These are phyloP conservation scores for Clarias fuscus DNA, from an alignment of 2,797 vertebrate species.

Conservation along the genomic window DNA sequence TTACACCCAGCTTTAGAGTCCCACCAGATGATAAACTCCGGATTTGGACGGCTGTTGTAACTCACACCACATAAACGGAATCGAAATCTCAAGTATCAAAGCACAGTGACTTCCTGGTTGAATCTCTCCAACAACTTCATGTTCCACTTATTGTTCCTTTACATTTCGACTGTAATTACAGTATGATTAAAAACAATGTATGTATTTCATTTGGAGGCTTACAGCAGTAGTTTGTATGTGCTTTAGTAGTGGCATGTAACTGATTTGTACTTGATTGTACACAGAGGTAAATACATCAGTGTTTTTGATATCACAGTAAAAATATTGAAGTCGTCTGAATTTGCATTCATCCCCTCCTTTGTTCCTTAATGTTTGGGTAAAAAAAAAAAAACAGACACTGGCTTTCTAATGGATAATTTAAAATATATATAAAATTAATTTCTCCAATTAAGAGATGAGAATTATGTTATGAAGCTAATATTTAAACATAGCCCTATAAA, in stretches of 20 bases:
- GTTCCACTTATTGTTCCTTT: not conserved
- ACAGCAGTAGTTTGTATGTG: not conserved
- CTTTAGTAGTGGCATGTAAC: too few species aligned
- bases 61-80: not conserved
- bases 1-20: conserved; percentile 50
- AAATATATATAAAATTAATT: not conserved
- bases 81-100: not conserved
- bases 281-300: not conserved
- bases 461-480: not conserved
- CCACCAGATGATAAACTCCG: not conserved
- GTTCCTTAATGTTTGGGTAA: not conserved
- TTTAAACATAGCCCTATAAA: not conserved
- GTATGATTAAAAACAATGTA: not conserved
- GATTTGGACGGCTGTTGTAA: not conserved
- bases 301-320: not conserved
- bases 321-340: not conserved
- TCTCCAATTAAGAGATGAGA: not conserved
- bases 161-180: not conserved
- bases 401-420: not conserved
- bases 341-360: not conserved
- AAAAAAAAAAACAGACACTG: not conserved
- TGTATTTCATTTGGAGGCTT: not conserved
- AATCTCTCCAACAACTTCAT: not conserved
- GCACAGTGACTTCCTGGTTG: too few species aligned
- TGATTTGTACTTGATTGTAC: not conserved